phyloP scores from a whole-genome alignment of 2,888 invertebrate genomes.

The Glyphotaelius pellucidus region DNA sequence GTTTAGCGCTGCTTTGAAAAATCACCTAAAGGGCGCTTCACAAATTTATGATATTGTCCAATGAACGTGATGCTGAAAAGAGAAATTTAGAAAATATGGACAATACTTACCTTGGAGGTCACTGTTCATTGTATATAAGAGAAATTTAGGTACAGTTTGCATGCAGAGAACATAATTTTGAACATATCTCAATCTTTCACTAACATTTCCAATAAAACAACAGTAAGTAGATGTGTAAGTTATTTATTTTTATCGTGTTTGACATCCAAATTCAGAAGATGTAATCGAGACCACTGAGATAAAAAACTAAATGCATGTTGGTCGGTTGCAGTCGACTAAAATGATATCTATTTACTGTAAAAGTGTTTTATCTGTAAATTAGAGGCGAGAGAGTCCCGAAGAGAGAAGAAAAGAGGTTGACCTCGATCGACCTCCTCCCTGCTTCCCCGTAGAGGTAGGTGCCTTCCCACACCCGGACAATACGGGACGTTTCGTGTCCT shows the following conservation, averaged over 20 bases:
- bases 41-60: no score
- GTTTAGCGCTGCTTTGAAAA: no score
- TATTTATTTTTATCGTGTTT: not conserved
- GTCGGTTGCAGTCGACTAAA: not conserved
- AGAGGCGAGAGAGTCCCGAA: conserved; percentile 16
- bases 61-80: no score
- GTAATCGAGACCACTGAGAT: not conserved
- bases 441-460: not conserved
- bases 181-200: not conserved
- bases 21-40: no score
- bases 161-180: no score
- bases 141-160: no score
- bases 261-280: not conserved
- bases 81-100: no score
- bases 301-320: not conserved
- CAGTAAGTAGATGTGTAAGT: not conserved
- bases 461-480: not conserved
- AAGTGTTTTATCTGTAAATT: conserved; percentile 32
- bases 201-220: not conserved
- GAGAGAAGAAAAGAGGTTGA: conserved; percentile 12
- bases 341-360: not conserved
- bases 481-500: not conserved
- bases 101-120: no score
- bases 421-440: conserved; percentile 20
- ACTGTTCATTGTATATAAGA: no score